A percentile compares a stretch with the other conserved stretches of the same genome.
Evolutionary conservation across 2,113 vertebrate genomes (phyloP).

Genomic region (Gymnorhina tibicen): DNA sequence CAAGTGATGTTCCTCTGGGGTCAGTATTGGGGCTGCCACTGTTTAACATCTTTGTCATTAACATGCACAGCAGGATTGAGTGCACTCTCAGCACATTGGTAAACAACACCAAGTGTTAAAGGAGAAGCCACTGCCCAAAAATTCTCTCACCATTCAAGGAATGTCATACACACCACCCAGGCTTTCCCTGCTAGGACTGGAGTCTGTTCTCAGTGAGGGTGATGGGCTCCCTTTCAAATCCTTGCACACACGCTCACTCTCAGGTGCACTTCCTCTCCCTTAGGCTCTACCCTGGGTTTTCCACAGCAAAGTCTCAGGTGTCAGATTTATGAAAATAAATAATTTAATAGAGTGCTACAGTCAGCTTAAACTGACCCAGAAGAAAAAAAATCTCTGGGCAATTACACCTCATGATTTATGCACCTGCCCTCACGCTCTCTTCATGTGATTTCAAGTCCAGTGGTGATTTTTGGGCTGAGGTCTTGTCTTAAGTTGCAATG

Average conservation of each 20-base stretch:
- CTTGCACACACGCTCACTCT: background rate
- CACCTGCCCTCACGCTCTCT: fast-evolving
- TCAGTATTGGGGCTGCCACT: background rate
- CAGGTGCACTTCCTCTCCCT: background rate
- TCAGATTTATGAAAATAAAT: background rate
- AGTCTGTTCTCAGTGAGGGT: background rate
- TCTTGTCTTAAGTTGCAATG: background rate
- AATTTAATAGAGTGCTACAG: fast-evolving
- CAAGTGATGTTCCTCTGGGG: background rate
- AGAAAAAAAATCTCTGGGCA: background rate
- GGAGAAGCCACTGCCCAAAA: background rate
- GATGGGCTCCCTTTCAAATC: background rate
- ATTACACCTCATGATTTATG: background rate
- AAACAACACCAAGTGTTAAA: background rate
- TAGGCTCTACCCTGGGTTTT: background rate
- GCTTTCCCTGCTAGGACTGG: background rate
- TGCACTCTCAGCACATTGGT: background rate
- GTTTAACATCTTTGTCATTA: background rate
- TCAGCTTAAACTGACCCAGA: background rate
- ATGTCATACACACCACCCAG: background rate
- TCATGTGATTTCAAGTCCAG: background rate
- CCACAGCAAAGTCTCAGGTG: background rate
- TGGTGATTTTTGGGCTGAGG: background rate
- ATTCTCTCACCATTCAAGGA: background rate
- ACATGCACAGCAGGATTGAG: background rate